Evolutionary conservation across 2,888 invertebrate species (phyloP).

Genomic region (Aphodius granarius): DNA sequence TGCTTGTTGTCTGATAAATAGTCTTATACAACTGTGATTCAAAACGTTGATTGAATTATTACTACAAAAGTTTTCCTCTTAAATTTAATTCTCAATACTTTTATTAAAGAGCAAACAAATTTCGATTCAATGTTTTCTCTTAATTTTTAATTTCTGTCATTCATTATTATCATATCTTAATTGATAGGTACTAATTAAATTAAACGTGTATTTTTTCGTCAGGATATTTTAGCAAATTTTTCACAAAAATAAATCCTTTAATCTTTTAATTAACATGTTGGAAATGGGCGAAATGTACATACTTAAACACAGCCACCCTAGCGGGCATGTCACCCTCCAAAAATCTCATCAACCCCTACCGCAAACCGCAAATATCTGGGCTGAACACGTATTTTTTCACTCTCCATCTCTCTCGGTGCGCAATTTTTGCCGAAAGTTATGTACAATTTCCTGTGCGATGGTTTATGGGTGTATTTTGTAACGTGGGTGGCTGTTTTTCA

Average conservation of each 20-base stretch:
- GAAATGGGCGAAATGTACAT: background rate
- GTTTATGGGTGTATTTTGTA: background rate
- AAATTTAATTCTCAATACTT: no score
- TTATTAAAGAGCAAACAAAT: no score
- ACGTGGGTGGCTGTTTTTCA: background rate
- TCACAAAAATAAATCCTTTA: background rate
- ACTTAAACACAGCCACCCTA: background rate
- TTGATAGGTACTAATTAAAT: no score
- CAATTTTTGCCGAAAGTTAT: background rate
- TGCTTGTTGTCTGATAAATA: background rate
- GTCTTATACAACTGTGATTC: background rate
- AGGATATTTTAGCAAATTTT: background rate
- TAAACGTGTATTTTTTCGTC: no score
- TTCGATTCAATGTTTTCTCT: no score
- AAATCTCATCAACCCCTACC: background rate
- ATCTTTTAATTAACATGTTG: background rate
- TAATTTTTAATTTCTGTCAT: no score
- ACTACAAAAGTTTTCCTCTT: no score
- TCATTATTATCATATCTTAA: no score
- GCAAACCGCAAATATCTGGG: background rate
- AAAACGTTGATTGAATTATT: background rate
- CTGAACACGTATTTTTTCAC: background rate
- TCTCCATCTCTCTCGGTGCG: background rate
- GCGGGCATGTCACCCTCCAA: background rate
- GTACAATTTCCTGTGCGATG: background rate